Base-by-base conservation (phyloP, 2,113 vertebrate species). In the Limanda limanda region DNA sequence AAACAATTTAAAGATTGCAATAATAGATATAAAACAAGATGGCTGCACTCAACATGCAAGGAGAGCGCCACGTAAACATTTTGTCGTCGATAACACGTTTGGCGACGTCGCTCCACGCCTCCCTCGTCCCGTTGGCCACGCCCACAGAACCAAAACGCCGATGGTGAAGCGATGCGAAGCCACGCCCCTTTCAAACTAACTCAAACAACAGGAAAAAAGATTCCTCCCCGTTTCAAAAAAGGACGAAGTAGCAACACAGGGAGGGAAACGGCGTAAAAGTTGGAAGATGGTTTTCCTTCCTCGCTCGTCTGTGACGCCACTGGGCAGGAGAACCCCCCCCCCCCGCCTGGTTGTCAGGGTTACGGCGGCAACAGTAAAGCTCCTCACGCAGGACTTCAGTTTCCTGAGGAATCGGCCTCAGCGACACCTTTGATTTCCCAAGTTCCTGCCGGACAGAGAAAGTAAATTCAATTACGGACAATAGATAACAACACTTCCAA, bases 341-440 rank as follows among this genome's bases (percentile, higher is more conserved):
- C 61, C 78, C 54, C 48, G 63, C 71, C 65, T 42, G 68, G 55
- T 21, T 25, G 65, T 67, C 60, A 25, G 15, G 65, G 51, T 35
- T 5, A 25, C 0, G 13, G 59, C 35, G 55, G 47, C 42, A 18
- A 55, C 6, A 45, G 57, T 21, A 72, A 73, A 79, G 74, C 68
- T 57, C 71, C 71, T 78, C n/a, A 4, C 35, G 27, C 31, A 79
- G 57, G 24, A 83, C 64, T 76, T 94, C 90, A 94, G 69, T 94
- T 94, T 65, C 90, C 91, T 5, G 86, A 74, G 47, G 88, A 87
- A 81, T 95, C 93, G 3, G 89, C 78, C 35, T 95, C 94, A 77
- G 77, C 68, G 4, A 83, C 58, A 0, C 90, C 77, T 92, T 91
- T 95, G 58, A 91, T 81, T 56, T 95, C 94, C 94, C 92, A 92